These are phyloP conservation scores for Syngnathus typhle DNA, from an alignment of 2,113 vertebrate genomes.

Conservation along the genomic window DNA sequence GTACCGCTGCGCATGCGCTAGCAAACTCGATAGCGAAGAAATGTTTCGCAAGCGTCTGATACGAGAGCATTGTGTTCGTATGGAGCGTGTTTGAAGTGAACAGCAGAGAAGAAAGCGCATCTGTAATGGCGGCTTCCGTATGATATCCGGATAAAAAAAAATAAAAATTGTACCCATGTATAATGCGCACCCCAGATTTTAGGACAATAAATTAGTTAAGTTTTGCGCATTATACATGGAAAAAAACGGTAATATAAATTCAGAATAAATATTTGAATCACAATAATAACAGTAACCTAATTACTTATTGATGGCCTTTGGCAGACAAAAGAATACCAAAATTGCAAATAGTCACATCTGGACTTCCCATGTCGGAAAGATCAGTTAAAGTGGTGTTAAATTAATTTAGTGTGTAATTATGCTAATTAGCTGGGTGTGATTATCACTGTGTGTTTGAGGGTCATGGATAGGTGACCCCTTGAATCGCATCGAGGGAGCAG, in stretches of 20 bases:
- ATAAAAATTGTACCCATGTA: no score
- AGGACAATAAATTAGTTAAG: no score
- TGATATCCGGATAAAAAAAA: no score
- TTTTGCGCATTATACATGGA: no score
- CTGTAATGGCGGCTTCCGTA: no score
- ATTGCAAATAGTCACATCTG: neutral
- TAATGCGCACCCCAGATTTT: no score
- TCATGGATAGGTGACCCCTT: constrained; percentile 17
- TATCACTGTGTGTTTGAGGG: constrained; percentile 25
- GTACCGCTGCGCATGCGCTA: no score
- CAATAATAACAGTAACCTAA: neutral
- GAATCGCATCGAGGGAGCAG: constrained; percentile 15
- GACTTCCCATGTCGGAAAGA: neutral
- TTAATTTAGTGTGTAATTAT: constrained; percentile 20
- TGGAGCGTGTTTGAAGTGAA: no score
- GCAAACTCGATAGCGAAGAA: no score
- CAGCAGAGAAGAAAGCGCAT: no score
- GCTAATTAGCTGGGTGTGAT: constrained; percentile 29
- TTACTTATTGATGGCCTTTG: neutral
- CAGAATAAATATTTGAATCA: neutral
- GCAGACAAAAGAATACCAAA: neutral
- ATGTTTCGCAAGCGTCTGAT: no score
- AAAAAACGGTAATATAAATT: neutral
- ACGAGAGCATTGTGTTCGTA: no score
- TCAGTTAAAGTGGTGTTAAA: neutral